These are phyloP conservation scores for Felis chaus DNA, from an alignment of 2,113 vertebrate species.

Conservation along the genomic window DNA sequence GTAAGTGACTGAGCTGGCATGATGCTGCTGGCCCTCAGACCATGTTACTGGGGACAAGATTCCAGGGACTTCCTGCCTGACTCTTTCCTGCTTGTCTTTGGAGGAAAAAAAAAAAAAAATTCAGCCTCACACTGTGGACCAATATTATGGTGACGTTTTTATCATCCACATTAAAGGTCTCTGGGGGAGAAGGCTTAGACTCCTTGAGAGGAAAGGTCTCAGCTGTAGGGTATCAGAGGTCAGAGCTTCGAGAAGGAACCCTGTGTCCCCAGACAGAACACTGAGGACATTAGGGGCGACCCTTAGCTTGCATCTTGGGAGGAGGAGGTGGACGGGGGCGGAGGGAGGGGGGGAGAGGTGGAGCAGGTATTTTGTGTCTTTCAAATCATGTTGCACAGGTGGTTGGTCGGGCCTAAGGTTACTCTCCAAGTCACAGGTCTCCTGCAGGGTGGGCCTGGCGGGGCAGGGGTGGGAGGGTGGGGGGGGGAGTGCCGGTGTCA, in stretches of 20 bases:
- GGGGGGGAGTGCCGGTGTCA: too few relatives aligned
- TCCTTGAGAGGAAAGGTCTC: neutral
- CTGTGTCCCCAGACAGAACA: neutral
- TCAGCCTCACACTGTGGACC: neutral
- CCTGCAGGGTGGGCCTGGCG: neutral
- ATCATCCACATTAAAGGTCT: neutral
- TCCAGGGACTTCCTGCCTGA: neutral
- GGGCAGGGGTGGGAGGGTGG: too few relatives aligned
- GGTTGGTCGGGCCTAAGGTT: neutral
- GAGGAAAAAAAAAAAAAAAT: neutral
- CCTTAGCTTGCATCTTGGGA: neutral
- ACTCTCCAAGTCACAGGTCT: neutral
- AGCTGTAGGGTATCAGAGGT: neutral
- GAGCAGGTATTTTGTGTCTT: neutral
- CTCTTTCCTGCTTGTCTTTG: neutral
- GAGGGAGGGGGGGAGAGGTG: neutral
- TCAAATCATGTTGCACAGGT: neutral
- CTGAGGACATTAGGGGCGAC: neutral
- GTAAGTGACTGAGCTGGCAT: neutral
- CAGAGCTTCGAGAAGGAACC: neutral
- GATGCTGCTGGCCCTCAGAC: neutral
- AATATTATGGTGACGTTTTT: neutral
- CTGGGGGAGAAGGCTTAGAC: neutral
- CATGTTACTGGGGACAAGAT: neutral
- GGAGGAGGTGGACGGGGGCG: neutral